Evolutionary conservation across 2,113 vertebrate genomes (phyloP).

Genomic region (Gorsachius goisagi): DNA sequence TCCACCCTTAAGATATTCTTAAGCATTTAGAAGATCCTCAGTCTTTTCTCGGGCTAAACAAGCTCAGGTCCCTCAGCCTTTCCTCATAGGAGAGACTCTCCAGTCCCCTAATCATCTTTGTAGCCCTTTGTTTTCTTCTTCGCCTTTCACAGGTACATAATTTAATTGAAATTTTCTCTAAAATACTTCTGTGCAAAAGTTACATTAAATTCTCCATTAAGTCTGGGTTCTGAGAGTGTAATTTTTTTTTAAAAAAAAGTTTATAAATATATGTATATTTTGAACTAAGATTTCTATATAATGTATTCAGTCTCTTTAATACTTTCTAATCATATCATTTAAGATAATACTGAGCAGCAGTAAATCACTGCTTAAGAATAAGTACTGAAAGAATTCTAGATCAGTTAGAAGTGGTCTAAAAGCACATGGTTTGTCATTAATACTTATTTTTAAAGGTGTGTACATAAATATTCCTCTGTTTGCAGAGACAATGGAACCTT

Average conservation of each 20-base stretch:
- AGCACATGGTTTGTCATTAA: not conserved
- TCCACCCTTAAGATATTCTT: too few relatives aligned
- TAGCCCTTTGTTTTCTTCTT: not conserved
- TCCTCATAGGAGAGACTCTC: too few relatives aligned
- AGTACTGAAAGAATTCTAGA: not conserved
- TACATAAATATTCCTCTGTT: not conserved
- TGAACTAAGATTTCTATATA: not conserved
- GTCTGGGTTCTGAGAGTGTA: not conserved
- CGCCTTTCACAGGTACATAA: not conserved
- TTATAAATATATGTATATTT: not conserved
- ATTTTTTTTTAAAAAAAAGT: not conserved
- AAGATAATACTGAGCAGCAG: not conserved
- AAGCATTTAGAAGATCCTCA: too few relatives aligned
- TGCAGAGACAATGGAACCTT: not conserved
- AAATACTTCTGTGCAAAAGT: not conserved
- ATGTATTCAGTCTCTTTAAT: not conserved
- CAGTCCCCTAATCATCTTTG: too few relatives aligned
- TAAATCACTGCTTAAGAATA: not conserved
- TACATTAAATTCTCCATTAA: not conserved
- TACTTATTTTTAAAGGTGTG: not conserved
- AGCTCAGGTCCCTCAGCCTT: too few relatives aligned
- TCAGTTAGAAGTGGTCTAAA: not conserved
- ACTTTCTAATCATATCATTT: not conserved
- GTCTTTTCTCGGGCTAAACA: too few relatives aligned
- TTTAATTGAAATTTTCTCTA: not conserved